Evolutionary conservation across 2,797 vertebrate species (phyloP), one percentile per base, ranked within the genome.

Genomic region (Urophycis tenuis): DNA sequence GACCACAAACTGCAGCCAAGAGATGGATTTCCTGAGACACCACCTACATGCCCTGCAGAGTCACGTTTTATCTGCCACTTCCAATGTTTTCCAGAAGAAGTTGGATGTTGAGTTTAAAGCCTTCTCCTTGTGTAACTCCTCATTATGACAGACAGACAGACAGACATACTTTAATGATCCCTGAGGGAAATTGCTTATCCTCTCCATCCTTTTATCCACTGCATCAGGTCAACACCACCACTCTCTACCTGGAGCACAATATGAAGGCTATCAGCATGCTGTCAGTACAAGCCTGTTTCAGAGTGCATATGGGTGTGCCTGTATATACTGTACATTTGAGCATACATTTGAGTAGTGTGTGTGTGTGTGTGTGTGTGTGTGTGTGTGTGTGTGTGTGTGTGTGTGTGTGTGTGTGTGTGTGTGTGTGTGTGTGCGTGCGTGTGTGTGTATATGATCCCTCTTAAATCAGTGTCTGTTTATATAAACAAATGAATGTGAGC

Each of bases 241-340:
- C 80, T 49, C 29, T 35, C 3, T 74, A 7, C 15, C 84, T 91
- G 81, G 79, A 87, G 25, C 39, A n/a, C 10, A 81, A 81, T 49
- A 29, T 96, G 82, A 85, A 69, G 0, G 87, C 79, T 78, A 78
- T 95, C 77, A 90, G 79, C 17, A 60, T 12, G 53, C 64, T 2
- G 72, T 39, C 91, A 93, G 95, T 95, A 82, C 0, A 25, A 39
- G 1, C 6, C 14, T 2, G 5, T 29, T 15, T 74, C 11, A 19
- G 35, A 41, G 31, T 25, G 49, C 11, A 14, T 80, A 9, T 60
- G 41, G 41, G 31, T 74, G 39, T 75, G 34, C 64, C 5, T 73
- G 71, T 76, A 71, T 67, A 29, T 67, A 67, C 12, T 67, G 25
- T n/a, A 60, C 53, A 25, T 60, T 60, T 60, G 22, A 22, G 53